Base-by-base conservation (phyloP, 2,797 vertebrate genomes). In the Epinephelus malabaricus region DNA sequence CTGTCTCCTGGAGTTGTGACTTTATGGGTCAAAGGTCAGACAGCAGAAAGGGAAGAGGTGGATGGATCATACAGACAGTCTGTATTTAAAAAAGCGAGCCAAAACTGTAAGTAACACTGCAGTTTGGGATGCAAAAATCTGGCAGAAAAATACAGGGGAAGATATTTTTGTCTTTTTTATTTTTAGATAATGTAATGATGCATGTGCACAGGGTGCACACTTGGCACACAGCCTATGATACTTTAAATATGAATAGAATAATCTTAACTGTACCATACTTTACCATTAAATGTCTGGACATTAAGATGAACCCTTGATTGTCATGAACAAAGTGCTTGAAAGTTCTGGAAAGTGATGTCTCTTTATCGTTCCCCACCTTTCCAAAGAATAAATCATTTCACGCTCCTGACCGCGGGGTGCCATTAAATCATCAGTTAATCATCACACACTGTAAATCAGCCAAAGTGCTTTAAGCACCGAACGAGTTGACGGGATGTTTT, bases 371-470 rank as follows among this genome's bases (percentile, higher is more conserved):
- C 2, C 2, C 14, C 43, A 63, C 25, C 34, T 72, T 67, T 74
- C 30, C 14, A 21, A 7, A 2, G 2, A 49, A 73, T 60, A 61
- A 79, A 81, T 62, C 50, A 13, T 5, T 30, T n/a, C 62, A 34
- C 9, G 17, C 58, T 68, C 3, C 21, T 72, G 45, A 56, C 63
- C 45, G 54, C n/a, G 0, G 59, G 34, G 12, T 30, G 43, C 46
- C 50, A 72, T 83, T 71, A 82, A 76, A 79, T 83, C 64, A 76
- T 49, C 12, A 67, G 34, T 70, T 73, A 53, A 66, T 69, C 46
- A 50, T 60, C 61, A 21, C 14, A 54, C 45, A 54, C 45, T 47
- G 21, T 68, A 78, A 84, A 81, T 74, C 67, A 50, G 60, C 65
- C 34, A 3, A 38, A 79, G 68, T 46, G 69, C 49, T 67, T 53